Evolutionary conservation across 2,113 vertebrate species (phyloP).

Genomic region (Cochlearius cochlearius): DNA sequence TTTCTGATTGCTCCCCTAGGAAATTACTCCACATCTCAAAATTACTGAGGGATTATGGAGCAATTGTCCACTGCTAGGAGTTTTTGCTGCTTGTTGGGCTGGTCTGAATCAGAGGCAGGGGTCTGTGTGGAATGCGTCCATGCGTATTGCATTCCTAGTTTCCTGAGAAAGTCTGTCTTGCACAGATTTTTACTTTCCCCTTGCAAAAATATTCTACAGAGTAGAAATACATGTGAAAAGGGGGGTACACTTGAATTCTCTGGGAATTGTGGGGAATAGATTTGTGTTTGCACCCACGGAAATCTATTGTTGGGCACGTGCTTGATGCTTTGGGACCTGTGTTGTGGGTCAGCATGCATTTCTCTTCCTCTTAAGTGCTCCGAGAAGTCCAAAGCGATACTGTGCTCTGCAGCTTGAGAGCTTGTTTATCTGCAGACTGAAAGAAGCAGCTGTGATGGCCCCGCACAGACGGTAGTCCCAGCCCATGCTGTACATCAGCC

Average conservation of each 20-base stretch:
- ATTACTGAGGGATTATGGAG: neutral
- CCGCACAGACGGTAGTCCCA: neutral
- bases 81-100: neutral
- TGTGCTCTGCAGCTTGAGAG: neutral
- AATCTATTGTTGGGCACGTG: fast-evolving
- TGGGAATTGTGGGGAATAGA: neutral
- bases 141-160: neutral
- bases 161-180: neutral
- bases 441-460: neutral
- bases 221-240: neutral
- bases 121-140: neutral
- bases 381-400: neutral
- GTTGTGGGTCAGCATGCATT: neutral
- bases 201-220: neutral
- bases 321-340: neutral
- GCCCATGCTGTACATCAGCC: neutral
- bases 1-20: neutral
- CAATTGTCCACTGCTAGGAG: neutral
- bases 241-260: neutral
- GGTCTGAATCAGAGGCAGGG: neutral
- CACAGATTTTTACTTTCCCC: neutral
- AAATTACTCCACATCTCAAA: neutral
- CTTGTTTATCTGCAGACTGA: neutral
- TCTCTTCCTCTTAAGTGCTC: neutral
- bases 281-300: neutral